Conservation (phyloP, 2,888 invertebrate species). For the Tinea semifulvella region DNA sequence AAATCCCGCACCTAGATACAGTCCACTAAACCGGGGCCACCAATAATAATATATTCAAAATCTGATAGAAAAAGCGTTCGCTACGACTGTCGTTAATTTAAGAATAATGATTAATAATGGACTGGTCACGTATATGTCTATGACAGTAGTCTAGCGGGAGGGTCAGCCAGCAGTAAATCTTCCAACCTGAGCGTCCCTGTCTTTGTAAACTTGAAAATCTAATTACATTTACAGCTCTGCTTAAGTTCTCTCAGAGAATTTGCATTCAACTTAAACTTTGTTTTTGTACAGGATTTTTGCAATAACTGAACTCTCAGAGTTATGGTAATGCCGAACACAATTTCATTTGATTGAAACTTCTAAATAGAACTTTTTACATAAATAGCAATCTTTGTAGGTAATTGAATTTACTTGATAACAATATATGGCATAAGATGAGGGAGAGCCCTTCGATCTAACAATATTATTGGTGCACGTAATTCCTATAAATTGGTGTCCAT, state of each 20-base stretch:
- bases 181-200: conserved; percentile 61
- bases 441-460: too few relatives aligned
- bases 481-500: too few relatives aligned
- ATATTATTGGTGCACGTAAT: too few relatives aligned
- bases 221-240: conserved; percentile 63
- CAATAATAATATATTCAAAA: too few relatives aligned
- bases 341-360: conserved; percentile 13
- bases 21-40: too few relatives aligned
- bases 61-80: too few relatives aligned
- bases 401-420: background rate
- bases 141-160: conserved; percentile 48
- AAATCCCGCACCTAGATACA: too few relatives aligned
- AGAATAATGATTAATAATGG: too few relatives aligned
- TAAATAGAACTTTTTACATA: conserved; percentile 8
- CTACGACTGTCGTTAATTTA: too few relatives aligned
- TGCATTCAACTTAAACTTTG: conserved; percentile 32
- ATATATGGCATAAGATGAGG: too few relatives aligned
- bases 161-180: conserved; percentile 63
- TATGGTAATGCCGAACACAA: conserved; percentile 11
- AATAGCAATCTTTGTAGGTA: conserved; percentile 7
- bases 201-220: conserved; percentile 65
- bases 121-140: too few relatives aligned
- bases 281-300: conserved; percentile 13
- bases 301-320: conserved; percentile 12
- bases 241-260: conserved; percentile 54